Conservation (phyloP, 92 coral and sea anemone genomes). For the Epizoanthus scotinus region DNA sequence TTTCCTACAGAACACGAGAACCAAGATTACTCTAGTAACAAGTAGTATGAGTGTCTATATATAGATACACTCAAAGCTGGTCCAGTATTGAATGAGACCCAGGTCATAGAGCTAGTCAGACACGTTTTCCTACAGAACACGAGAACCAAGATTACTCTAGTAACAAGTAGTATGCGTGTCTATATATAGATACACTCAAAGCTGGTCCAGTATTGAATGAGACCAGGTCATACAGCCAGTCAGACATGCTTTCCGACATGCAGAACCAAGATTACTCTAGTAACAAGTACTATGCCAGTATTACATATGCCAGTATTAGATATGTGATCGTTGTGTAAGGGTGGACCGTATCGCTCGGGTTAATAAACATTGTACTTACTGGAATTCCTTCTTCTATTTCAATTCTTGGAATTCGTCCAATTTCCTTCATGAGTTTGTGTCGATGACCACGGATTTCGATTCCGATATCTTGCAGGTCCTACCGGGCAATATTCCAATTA, state of each 20-base stretch:
- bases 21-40: too few relatives aligned
- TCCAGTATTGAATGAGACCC: not conserved
- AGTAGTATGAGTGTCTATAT: too few relatives aligned
- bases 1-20: not conserved
- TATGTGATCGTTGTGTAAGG: too few relatives aligned
- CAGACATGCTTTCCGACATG: not conserved
- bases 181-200: not conserved
- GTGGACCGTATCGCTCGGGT: too few relatives aligned
- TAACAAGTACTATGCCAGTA: too few relatives aligned
- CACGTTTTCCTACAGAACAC: not conserved
- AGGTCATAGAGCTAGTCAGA: not conserved
- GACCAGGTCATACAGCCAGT: not conserved
- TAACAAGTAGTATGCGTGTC: too few relatives aligned
- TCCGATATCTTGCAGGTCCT: constrained; percentile 35
- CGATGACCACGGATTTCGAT: constrained; percentile 18
- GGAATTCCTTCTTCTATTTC: constrained; percentile 45
- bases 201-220: not conserved
- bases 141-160: too few relatives aligned
- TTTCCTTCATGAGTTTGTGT: constrained; percentile 31
- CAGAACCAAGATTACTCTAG: too few relatives aligned
- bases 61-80: not conserved
- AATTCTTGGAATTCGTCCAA: constrained; percentile 37
- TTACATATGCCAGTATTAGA: too few relatives aligned
- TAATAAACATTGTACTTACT: constrained; percentile 8
- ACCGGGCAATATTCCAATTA: not conserved